These are phyloP conservation scores for Pheucticus melanocephalus DNA, from an alignment of 2,113 vertebrate genomes.

Conservation along the genomic window DNA sequence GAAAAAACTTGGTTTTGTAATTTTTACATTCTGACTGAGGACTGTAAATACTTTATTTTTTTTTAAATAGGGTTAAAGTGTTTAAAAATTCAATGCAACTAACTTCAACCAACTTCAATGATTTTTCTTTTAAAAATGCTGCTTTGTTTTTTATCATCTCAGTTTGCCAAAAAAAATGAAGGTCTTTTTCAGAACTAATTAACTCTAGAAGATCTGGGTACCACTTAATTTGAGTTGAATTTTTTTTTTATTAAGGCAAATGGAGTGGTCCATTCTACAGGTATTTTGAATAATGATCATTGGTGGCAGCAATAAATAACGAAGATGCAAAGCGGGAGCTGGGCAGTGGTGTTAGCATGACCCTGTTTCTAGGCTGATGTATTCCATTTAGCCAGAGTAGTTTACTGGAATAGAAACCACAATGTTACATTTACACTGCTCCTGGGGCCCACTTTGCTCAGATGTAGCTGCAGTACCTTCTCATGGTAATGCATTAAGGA, in stretches of 20 bases:
- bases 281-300: neutral
- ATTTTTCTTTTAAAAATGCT: neutral
- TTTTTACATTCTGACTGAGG: neutral
- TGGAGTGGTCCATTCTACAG: neutral
- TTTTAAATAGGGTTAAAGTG: neutral
- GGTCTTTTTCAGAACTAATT: neutral
- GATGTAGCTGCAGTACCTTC: neutral
- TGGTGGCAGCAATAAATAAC: neutral
- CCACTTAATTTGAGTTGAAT: neutral
- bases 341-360: neutral
- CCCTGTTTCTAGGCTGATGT: neutral
- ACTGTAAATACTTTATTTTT: neutral
- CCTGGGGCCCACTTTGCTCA: neutral
- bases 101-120: neutral
- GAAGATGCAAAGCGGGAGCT: neutral
- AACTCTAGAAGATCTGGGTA: neutral
- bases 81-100: neutral
- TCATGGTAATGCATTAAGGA: neutral
- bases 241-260: neutral
- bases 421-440: neutral
- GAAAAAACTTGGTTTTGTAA: neutral
- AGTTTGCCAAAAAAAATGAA: neutral
- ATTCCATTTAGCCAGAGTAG: neutral
- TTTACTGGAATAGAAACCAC: neutral
- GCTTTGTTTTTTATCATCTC: neutral